These are phyloP conservation scores for Drosophila sulfurigaster DNA, from an alignment of 1,140 invertebrate species.

Conservation along the genomic window DNA sequence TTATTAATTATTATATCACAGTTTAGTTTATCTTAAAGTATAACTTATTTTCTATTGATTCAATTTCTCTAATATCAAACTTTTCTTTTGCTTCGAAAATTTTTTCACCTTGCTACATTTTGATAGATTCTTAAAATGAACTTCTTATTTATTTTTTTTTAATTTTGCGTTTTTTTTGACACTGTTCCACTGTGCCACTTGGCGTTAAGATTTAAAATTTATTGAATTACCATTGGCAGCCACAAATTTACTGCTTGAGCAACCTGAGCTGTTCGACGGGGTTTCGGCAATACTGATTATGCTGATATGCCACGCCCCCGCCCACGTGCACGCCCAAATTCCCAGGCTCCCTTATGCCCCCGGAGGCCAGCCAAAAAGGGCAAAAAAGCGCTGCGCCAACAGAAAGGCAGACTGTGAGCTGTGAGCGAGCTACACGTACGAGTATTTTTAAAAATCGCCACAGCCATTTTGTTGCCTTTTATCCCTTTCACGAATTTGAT, in stretches of 20 bases:
- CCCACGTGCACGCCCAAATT: not conserved
- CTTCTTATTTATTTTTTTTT: not conserved
- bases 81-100: too few species aligned
- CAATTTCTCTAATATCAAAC: too few species aligned
- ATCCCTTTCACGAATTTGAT: slow-evolving; percentile 80
- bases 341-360: not conserved
- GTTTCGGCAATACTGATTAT: slow-evolving; percentile 20
- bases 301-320: slow-evolving; percentile 5
- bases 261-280: slow-evolving; percentile 49
- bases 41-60: too few species aligned
- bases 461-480: slow-evolving; percentile 67
- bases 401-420: slow-evolving; percentile 42
- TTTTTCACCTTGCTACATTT: too few species aligned
- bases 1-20: too few species aligned
- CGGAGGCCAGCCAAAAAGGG: not conserved
- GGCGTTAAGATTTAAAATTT: slow-evolving; percentile 59
- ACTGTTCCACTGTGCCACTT: slow-evolving; percentile 51
- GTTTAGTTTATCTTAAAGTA: too few species aligned
- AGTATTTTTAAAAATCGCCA: slow-evolving; percentile 71
- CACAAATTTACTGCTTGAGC: slow-evolving; percentile 36
- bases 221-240: slow-evolving; percentile 47
- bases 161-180: not conserved
- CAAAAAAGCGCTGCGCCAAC: slow-evolving; percentile 59
- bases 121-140: not conserved
- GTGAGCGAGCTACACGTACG: slow-evolving; percentile 16